A percentile compares a stretch with the other conserved stretches of the same genome.
Evolutionary conservation across 2,888 invertebrate species (phyloP).

Genomic region (Hofmannophila pseudospretella): DNA sequence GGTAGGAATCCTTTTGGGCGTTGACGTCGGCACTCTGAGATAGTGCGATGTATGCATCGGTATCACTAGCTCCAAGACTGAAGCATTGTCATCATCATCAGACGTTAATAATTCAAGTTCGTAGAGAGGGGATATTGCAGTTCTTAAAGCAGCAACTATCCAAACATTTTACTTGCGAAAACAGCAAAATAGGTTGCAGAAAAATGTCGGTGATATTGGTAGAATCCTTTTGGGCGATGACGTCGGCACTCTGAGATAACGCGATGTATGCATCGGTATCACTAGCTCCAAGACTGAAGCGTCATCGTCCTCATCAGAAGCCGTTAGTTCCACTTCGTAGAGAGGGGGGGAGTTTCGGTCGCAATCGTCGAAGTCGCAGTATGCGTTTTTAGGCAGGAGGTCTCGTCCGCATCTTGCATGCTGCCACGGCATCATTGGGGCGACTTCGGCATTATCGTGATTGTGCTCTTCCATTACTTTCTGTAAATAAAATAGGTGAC

Average conservation of each 20-base stretch:
- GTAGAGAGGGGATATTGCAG: conserved; percentile 54
- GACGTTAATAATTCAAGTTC: conserved; percentile 67
- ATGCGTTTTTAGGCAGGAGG: too few relatives aligned
- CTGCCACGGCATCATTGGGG: conserved; percentile 15
- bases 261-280: conserved; percentile 49
- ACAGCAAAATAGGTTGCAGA: conserved; percentile 42
- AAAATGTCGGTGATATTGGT: conserved; percentile 22
- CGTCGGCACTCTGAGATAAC: conserved; percentile 48
- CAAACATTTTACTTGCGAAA: conserved; percentile 45
- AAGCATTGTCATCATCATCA: conserved; percentile 63
- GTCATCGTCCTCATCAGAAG: conserved; percentile 68
- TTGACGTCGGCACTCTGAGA: conserved; percentile 45
- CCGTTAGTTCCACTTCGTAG: conserved; percentile 62
- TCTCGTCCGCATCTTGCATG: conserved; percentile 1
- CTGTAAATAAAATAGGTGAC: conserved; percentile 19
- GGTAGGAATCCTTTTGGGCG: conserved; percentile 37
- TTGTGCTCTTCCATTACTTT: conserved; percentile 19
- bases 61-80: conserved; percentile 61
- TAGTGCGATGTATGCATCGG: conserved; percentile 49
- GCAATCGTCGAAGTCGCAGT: conserved; percentile 8
- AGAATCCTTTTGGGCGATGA: conserved; percentile 40
- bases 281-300: conserved; percentile 59
- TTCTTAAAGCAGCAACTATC: too few relatives aligned
- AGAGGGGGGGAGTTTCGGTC: conserved; percentile 55
- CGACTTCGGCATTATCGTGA: conserved; percentile 1